phyloP scores from a whole-genome alignment of 53 echinoderm and acorn worm species.

The Apostichopus leukothele region DNA sequence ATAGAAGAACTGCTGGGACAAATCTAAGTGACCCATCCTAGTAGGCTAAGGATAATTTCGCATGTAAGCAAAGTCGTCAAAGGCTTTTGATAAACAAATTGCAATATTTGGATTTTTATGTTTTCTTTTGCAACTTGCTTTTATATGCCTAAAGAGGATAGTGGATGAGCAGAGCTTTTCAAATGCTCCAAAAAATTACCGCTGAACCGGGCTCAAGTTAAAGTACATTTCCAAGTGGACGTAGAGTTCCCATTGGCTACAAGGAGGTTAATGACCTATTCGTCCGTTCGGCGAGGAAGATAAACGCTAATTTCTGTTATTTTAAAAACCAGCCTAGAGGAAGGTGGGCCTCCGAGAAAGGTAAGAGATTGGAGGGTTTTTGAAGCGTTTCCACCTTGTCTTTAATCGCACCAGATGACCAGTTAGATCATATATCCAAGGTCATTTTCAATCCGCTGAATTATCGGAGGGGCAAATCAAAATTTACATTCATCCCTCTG shows the following conservation, averaged over 20 bases:
- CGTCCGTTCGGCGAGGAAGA: background rate
- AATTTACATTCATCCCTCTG: constrained; percentile 38
- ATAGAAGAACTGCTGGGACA: background rate
- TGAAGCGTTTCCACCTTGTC: constrained; percentile 13
- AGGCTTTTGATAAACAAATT: constrained; percentile 3
- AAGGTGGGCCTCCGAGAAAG: constrained; percentile 16
- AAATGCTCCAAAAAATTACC: background rate
- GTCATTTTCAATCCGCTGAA: constrained; percentile 14
- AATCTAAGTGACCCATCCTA: background rate
- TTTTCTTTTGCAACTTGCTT: constrained; percentile 1
- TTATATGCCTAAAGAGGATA: constrained; percentile 16
- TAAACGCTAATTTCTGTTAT: constrained; percentile 46
- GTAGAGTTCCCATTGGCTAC: constrained; percentile 16
- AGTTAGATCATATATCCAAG: constrained; percentile 41
- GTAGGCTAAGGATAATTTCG: background rate
- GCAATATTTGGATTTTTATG: background rate
- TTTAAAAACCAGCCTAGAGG: constrained; percentile 33
- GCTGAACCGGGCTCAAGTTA: background rate
- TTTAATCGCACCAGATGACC: constrained; percentile 35
- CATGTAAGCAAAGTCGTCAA: background rate
- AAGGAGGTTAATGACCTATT: constrained; percentile 33
- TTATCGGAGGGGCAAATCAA: constrained; percentile 30
- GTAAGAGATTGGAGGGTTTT: background rate
- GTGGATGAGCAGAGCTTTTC: constrained; percentile 6
- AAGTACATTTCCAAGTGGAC: constrained; percentile 22